Evolutionary conservation across 2,797 vertebrate species (phyloP), one percentile per base, ranked within the genome.

Genomic region (Spheniscus humboldti): DNA sequence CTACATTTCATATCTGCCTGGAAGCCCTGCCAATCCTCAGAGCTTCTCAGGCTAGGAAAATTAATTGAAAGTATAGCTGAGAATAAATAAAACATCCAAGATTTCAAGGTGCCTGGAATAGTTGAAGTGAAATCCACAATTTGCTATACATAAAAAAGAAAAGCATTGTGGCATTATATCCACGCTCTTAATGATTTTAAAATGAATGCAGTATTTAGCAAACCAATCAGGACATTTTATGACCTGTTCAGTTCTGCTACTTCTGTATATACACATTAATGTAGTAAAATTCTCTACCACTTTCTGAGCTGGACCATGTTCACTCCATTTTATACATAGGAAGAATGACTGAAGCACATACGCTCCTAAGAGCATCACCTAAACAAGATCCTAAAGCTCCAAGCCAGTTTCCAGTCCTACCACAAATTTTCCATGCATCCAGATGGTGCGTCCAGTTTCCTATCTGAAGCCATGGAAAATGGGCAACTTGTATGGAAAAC

Each of bases 301-400:
- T 73, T 50, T 80, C 35, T 76, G 17, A 91, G 20, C 35, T 68
- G 23, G 6, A 59, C 13, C 24, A 27, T 1, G 1, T 74, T 89
- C 3, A 8, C 28, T 79, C 4, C 15, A 47, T 76, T 93, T 85
- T 53, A 73, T 37, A 33, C 7, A 76, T 6, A 41, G 19, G 23
- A 91, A 79, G 35, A 92, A 75, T 17, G 39, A 71, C 5, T 45
- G 37, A 92, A 90, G 25, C n/a, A 87, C 71, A 77, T 72, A 69
- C 0, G 0, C 9, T 86, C 18, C 2, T 39, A 72, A 45, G 2
- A 71, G 37, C 28, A 8, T 35, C 28, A 85, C 27, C 35, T 53
- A 63, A 73, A 77, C 16, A 88, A 88, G 39, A 69, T 59, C 18
- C n/a, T 92, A 69, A 87, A 82, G 22, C 18, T 63, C 52, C 39